Evolutionary conservation across 1,140 invertebrate genomes (phyloP).

Genomic region (Drosophila kanapiae): DNA sequence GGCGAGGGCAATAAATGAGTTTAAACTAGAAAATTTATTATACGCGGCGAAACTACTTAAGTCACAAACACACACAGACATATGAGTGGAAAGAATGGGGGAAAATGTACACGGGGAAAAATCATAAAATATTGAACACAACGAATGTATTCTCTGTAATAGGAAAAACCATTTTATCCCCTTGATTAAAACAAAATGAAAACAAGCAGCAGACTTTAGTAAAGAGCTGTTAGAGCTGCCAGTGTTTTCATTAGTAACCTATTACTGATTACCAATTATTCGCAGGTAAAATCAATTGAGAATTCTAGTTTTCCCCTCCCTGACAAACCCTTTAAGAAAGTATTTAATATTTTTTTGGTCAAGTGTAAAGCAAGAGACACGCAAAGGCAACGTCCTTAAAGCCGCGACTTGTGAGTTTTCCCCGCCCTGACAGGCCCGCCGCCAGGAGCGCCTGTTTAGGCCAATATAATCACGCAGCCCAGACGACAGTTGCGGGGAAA

Average conservation of each 20-base stretch:
- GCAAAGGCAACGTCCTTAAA: slow-evolving; percentile 64
- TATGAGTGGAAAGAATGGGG: slow-evolving; percentile 1
- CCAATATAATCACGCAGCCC: slow-evolving; percentile 74
- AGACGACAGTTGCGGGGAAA: slow-evolving; percentile 16
- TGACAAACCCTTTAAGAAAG: accelerated
- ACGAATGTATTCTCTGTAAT: too few relatives aligned
- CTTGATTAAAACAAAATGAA: too few relatives aligned
- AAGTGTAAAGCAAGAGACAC: slow-evolving; percentile 42
- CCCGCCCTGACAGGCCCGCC: neutral
- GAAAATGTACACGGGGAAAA: neutral
- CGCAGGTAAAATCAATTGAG: too few relatives aligned
- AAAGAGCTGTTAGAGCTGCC: too few relatives aligned
- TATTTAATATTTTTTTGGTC: neutral
- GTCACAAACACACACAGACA: slow-evolving; percentile 26
- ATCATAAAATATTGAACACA: too few relatives aligned
- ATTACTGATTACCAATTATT: too few relatives aligned
- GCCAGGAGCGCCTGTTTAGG: slow-evolving; percentile 54
- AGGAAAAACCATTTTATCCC: too few relatives aligned
- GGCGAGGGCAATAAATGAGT: slow-evolving; percentile 76
- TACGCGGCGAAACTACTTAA: slow-evolving; percentile 80
- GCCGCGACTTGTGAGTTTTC: slow-evolving; percentile 42
- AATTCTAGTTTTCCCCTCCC: too few relatives aligned
- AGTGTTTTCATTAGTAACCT: too few relatives aligned
- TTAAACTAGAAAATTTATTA: slow-evolving; percentile 83
- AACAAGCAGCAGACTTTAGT: too few relatives aligned